Percentiles rank a stretch among this genome's conserved stretches.
Conservation (phyloP, 2,797 vertebrate genomes). For the Lagodon rhomboides region DNA sequence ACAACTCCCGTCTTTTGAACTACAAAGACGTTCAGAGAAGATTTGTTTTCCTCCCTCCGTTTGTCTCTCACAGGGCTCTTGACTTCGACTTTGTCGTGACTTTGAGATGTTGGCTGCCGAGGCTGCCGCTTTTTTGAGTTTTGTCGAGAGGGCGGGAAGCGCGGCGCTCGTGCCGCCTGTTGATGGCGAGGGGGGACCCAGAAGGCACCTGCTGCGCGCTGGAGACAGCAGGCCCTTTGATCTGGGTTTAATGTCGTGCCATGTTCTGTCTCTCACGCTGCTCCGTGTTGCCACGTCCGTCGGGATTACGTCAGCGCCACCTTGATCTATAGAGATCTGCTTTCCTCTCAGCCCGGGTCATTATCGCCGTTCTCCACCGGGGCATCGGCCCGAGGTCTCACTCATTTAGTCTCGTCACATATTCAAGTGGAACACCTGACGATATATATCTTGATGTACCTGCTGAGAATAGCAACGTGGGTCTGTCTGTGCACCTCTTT, state of each 20-base stretch:
- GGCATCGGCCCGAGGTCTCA: constrained; percentile 41
- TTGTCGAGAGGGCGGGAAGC: constrained; percentile 55
- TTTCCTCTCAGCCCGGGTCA: constrained; percentile 53
- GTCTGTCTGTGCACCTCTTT: constrained; percentile 1
- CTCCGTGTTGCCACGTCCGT: constrained; percentile 58
- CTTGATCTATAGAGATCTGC: constrained; percentile 72
- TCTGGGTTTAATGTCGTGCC: constrained; percentile 78
- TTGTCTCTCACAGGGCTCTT: constrained; percentile 64
- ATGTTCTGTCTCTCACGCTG: constrained; percentile 70
- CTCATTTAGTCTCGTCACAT: constrained; percentile 31
- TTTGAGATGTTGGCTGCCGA: constrained; percentile 70
- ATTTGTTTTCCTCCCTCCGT: constrained; percentile 72
- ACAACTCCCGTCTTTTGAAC: constrained; percentile 78
- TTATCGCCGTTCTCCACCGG: constrained; percentile 43
- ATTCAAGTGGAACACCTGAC: constrained; percentile 13
- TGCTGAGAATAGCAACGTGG: not conserved
- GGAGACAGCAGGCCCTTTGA: constrained; percentile 80
- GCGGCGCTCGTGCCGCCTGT: constrained; percentile 57
- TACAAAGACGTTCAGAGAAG: constrained; percentile 79
- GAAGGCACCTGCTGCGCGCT: constrained; percentile 70
- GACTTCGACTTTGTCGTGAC: constrained; percentile 82
- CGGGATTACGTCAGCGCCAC: constrained; percentile 76
- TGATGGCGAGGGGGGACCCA: constrained; percentile 60
- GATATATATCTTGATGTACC: constrained; percentile 18
- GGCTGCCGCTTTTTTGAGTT: constrained; percentile 69